Evolutionary conservation across 2,797 vertebrate genomes (phyloP), one percentile per base, ranked within the genome.

Genomic region (Muraenolepis orangiensis): DNA sequence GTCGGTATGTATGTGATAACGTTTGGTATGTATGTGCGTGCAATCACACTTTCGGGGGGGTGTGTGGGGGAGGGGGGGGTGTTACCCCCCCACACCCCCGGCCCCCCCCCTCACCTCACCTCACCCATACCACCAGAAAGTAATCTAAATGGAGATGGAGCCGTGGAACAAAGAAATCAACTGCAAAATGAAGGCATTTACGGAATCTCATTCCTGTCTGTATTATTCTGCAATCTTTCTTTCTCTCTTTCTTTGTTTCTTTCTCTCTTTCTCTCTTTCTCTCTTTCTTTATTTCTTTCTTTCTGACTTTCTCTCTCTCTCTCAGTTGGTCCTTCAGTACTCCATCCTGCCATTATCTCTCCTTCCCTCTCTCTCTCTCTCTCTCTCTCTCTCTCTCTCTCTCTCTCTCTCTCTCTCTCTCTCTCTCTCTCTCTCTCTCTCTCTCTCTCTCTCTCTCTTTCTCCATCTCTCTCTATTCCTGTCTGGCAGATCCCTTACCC

Each of bases 71-170:
- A n/a, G n/a, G n/a, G n/a, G n/a, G n/a, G n/a, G n/a, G n/a, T n/a
- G n/a, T n/a, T n/a, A n/a, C n/a, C n/a, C n/a, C n/a, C n/a, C n/a
- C n/a, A n/a, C n/a, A n/a, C n/a, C n/a, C n/a, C n/a, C n/a, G n/a
- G n/a, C n/a, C n/a, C 4, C 42, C 18, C 42, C 16, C 42, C 18
- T 4, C 42, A 16, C 42, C 18, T 20, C 8, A 34, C 57, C 57
- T 10, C 36, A 1, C 4, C 36, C 8, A n/a, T n/a, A n/a, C 57
- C 20, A 26, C 7, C 57, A 61, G 57, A 61, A 57, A 61, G 57
- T 61, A 26, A 61, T 61, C 71, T 87, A 85, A 87, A 86, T 86
- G 78, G 82, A 87, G 83, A 85, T 84, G 74, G 79, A 82, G 46
- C 74, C 74, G 42, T 69, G 79, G 76, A 84, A 83, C 86, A 83